Evolutionary conservation across 2,888 invertebrate species (phyloP).

Genomic region (Callyntrura sp.): DNA sequence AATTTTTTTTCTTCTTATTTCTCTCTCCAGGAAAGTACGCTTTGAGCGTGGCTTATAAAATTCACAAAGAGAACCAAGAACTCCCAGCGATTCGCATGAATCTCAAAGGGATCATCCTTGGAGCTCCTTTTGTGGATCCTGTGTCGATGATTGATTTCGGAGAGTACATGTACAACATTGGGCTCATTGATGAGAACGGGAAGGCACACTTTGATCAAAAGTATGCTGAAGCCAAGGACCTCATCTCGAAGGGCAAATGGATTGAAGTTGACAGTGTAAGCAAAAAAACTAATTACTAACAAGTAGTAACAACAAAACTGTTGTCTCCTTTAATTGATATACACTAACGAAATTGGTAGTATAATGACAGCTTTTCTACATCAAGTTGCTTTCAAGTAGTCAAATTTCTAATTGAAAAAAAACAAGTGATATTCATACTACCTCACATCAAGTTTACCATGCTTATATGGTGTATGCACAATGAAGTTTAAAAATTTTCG

Average conservation of each 20-base stretch:
- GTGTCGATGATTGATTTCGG: slow-evolving; percentile 81
- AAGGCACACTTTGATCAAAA: slow-evolving; percentile 87
- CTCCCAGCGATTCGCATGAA: slow-evolving; percentile 89
- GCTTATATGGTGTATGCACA: no score
- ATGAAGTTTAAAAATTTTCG: neutral
- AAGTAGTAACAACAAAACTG: neutral
- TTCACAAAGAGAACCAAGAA: slow-evolving; percentile 89
- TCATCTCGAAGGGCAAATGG: slow-evolving; percentile 89
- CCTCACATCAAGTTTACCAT: no score
- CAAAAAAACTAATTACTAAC: slow-evolving; percentile 34
- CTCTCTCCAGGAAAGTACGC: slow-evolving; percentile 88
- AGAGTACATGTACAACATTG: slow-evolving; percentile 83
- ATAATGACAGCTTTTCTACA: neutral
- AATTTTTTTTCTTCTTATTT: slow-evolving; percentile 81
- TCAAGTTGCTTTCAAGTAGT: no score
- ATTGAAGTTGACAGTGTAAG: slow-evolving; percentile 89
- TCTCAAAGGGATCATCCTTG: slow-evolving; percentile 86
- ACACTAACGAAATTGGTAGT: neutral
- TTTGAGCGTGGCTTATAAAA: slow-evolving; percentile 89
- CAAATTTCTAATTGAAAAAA: neutral
- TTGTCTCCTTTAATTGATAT: neutral
- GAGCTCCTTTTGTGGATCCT: slow-evolving; percentile 80
- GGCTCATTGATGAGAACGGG: slow-evolving; percentile 84
- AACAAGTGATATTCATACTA: no score
- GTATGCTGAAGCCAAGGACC: slow-evolving; percentile 87